phyloP scores from a whole-genome alignment of 35 echinoderm and acorn worm genomes.

The Diadema setosum region DNA sequence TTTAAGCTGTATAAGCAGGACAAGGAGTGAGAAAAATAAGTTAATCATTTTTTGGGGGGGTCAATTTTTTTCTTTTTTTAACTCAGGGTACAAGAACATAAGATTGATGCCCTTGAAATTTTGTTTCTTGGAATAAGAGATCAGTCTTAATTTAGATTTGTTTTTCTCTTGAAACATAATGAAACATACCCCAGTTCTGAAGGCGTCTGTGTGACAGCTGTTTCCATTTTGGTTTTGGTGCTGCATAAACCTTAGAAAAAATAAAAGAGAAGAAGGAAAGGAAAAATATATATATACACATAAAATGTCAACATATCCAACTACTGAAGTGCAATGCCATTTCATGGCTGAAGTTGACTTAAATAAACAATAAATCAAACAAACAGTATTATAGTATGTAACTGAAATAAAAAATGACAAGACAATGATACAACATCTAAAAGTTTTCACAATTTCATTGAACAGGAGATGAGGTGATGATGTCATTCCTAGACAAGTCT shows the following conservation, averaged over 20 bases:
- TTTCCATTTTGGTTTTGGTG: slow-evolving; percentile 96
- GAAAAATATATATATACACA: not conserved
- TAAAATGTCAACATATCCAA: not conserved
- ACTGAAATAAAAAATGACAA: not conserved
- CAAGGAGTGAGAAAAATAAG: not conserved
- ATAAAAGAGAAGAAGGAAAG: not conserved
- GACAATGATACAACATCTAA: not conserved
- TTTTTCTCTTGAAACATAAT: not conserved
- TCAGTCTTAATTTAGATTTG: not conserved
- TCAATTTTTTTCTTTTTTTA: too few species aligned
- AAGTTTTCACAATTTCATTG: too few species aligned
- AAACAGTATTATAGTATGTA: not conserved
- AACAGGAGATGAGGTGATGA: too few species aligned
- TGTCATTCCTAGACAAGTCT: too few species aligned
- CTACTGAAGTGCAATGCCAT: not conserved
- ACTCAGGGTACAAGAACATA: not conserved
- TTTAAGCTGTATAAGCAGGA: not conserved
- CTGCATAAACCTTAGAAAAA: slow-evolving; percentile 64
- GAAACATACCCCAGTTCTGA: slow-evolving; percentile 85
- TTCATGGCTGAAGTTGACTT: not conserved
- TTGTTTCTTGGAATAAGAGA: not conserved
- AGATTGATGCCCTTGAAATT: not conserved
- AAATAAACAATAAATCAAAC: not conserved
- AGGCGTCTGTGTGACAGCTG: slow-evolving; percentile 79
- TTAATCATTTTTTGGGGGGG: not conserved